A percentile compares a stretch with the other conserved stretches of the same genome.
These are phyloP conservation scores for Pogoniulus pusillus DNA, from an alignment of 2,797 vertebrate genomes.

Conservation along the genomic window DNA sequence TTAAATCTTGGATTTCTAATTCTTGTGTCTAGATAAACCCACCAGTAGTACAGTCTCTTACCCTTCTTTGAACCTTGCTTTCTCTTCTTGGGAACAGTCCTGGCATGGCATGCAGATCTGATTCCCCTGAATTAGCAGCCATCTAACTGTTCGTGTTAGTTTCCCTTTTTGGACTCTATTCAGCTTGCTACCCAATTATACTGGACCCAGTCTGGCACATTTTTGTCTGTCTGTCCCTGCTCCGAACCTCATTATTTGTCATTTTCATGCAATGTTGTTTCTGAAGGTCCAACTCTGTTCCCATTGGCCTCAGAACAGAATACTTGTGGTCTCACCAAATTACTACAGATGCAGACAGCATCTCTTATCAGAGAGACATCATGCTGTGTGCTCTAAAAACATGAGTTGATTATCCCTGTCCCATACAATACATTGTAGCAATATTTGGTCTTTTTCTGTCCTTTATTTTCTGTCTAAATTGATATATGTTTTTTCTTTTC, in stretches of 20 bases:
- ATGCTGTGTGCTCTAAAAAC: neutral
- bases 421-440: neutral
- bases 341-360: neutral
- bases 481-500: no score
- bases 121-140: neutral
- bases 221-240: neutral
- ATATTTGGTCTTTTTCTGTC: neutral
- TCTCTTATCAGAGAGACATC: neutral
- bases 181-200: neutral
- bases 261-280: rapidly evolving
- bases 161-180: neutral
- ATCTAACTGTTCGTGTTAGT: neutral
- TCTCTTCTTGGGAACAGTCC: neutral
- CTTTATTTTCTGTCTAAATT: neutral
- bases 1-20: neutral
- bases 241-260: neutral
- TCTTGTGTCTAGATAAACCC: neutral
- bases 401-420: neutral
- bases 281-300: neutral
- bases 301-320: neutral
- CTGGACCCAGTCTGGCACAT: neutral
- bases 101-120: neutral
- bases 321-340: neutral
- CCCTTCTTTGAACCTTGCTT: neutral
- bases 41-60: neutral